These are phyloP conservation scores for Stichopus chloronotus DNA, from an alignment of 35 echinoderm and acorn worm species.

Conservation along the genomic window DNA sequence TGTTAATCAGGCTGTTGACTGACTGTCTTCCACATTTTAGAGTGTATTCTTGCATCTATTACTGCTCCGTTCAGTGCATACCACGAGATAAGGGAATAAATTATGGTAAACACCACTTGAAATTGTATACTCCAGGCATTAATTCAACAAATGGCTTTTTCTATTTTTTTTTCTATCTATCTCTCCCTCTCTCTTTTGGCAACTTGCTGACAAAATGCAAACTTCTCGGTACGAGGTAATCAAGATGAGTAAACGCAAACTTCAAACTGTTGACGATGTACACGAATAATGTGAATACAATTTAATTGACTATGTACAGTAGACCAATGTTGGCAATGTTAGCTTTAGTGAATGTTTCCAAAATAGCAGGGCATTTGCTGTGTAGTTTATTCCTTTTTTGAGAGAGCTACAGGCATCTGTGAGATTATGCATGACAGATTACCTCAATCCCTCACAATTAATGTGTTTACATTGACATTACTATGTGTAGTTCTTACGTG, in stretches of 20 bases:
- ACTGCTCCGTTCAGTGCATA: too few species aligned
- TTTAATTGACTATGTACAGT: not conserved
- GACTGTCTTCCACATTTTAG: too few species aligned
- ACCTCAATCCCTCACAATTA: constrained; percentile 4
- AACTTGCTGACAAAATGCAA: not conserved
- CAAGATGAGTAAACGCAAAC: not conserved
- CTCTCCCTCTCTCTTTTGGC: not conserved
- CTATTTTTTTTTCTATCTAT: not conserved
- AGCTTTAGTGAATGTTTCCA: not conserved
- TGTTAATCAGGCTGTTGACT: too few species aligned
- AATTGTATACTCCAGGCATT: not conserved
- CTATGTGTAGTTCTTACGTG: not conserved
- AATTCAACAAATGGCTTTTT: not conserved
- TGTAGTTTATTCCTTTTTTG: not conserved
- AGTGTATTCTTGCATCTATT: too few species aligned
- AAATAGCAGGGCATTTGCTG: not conserved
- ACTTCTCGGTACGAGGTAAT: not conserved
- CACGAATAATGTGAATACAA: not conserved
- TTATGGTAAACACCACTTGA: not conserved
- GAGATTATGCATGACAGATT: not conserved
- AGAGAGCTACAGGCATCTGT: not conserved
- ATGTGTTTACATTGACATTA: constrained; percentile 11
- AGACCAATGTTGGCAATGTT: not conserved
- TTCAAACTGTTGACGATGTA: not conserved
- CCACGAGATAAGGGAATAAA: not conserved